Percentiles rank a stretch among this genome's conserved stretches.
These are phyloP conservation scores for Pseudochaenichthys georgianus DNA, from an alignment of 2,797 vertebrate genomes.

Conservation along the genomic window DNA sequence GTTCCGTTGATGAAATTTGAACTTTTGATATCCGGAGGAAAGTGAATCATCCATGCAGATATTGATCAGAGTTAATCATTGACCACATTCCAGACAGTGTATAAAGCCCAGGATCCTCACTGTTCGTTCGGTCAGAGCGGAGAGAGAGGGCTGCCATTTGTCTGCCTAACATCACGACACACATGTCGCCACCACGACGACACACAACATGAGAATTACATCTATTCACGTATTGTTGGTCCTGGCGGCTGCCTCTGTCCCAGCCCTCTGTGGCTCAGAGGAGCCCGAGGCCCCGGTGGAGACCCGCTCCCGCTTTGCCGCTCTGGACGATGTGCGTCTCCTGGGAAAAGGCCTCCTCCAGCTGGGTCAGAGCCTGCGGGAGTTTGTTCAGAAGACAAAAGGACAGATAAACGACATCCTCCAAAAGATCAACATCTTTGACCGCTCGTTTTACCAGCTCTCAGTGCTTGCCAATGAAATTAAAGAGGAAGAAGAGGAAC, in stretches of 20 bases:
- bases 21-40: not conserved
- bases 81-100: conserved; percentile 28
- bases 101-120: conserved; percentile 52
- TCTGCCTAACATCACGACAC: conserved; percentile 17
- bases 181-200: not conserved
- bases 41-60: not conserved
- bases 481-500: conserved; percentile 91
- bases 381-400: conserved; percentile 95
- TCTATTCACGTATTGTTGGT: conserved; percentile 62
- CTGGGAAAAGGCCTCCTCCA: conserved; percentile 93
- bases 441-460: conserved; percentile 91
- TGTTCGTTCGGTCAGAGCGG: too few species aligned
- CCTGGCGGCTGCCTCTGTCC: conserved; percentile 70
- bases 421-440: conserved; percentile 93
- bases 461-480: conserved; percentile 90
- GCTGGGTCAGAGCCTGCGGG: conserved; percentile 92
- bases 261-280: conserved; percentile 72
- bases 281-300: conserved; percentile 60
- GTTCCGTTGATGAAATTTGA: not conserved
- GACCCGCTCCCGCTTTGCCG: conserved; percentile 87
- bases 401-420: conserved; percentile 93
- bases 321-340: conserved; percentile 92
- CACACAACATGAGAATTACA: conserved; percentile 79
- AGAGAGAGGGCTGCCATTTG: conserved; percentile 17
- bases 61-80: conserved; percentile 72